Base-by-base conservation (phyloP, 2,797 vertebrate species). In the Falco naumanni region DNA sequence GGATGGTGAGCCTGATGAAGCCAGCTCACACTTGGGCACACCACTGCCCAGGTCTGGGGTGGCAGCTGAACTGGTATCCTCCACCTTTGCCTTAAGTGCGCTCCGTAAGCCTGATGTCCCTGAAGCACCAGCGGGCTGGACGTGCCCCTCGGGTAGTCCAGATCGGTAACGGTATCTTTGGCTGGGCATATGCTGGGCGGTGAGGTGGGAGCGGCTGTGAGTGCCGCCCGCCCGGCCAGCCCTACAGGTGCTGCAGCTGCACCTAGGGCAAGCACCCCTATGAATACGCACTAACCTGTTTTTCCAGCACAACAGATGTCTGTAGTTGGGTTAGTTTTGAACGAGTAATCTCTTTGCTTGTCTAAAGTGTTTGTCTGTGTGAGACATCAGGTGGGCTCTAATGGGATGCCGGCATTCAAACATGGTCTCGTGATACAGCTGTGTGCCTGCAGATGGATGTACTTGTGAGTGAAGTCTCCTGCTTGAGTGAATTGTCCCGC, bases 81-180 rank as follows among this genome's bases (percentile, higher is more conserved):
- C 41, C 24, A 20, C 8, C 10, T 45, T 33, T 57, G 39, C 43
- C 33, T 31, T 28, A 9, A 6, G 22, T 41, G 16, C 0, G 0
- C 25, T 60, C 21, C 1, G 0, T 43, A 41, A 51, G 5, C 21
- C 34, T 25, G 7, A 3, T 15, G 59, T 16, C 33, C 15, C 37
- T 48, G 48, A 16, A 22, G 45, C 14, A 26, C 25, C 37, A 16
- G 25, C 34, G 12, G 12, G 29, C 13, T 64, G 66, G 33, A n/a
- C 8, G 6, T 41, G 47, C 15, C 13, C 16, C 28, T 57, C 1
- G 0, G 18, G 17, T 57, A 24, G 8, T 48, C 26, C 0, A 0
- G 17, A 29, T 39, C 2, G 4, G 11, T 34, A 24, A 10, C 1
- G 2, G 56, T 43, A 6, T 25, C 56, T 65, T 89, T 78, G 21